Base-by-base conservation (phyloP, 1,140 invertebrate genomes). In the Pachyrhynchus sulphureomaculatus region DNA sequence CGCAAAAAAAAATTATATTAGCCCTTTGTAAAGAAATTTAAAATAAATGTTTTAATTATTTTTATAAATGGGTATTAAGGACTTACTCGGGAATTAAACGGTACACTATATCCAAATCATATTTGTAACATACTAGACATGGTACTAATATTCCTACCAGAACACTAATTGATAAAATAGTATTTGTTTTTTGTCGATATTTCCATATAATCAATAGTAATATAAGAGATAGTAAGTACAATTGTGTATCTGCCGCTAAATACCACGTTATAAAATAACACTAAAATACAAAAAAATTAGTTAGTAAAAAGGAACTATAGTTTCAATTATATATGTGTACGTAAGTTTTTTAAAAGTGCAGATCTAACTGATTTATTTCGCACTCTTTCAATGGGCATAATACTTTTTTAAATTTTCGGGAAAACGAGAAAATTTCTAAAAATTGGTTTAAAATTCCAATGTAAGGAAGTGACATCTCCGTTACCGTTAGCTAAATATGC, bases 211-310 rank as follows among this genome's bases (percentile, higher is more conserved):
- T n/a, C 9, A 53, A 45, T 9, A 70, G 48, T 21, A 70, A 33
- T 13, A 64, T 10, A 13, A 68, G 44, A 4, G 60, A 62, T 20
- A 70, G n/a, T 13, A 64, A 15, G 21, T 70, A 70, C 10, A 70
- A 36, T 48, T 70, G 68, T 4, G 64, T 67, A 47, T 70, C 68
- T 4, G 66, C 68, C 36, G 68, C 34, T 32, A 68, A 18, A 34
- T 70, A 70, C 68, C 68, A 70, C 10, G 52, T 66, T 1, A 42
- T 54, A 36, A 61, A 61, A 17, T 60, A 62, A 58, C 68, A 70
- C 68, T 70, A 39, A 47, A 66, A 66, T 5, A 37, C 37, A 51
- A 39, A 37, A n/a, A n/a, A n/a, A n/a, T n/a, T n/a, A n/a, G n/a
- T n/a, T n/a, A n/a, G n/a, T n/a, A n/a, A n/a, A n/a, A n/a, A n/a